Evolutionary conservation across 2,113 vertebrate genomes (phyloP).

Genomic region (Labeo rohita): DNA sequence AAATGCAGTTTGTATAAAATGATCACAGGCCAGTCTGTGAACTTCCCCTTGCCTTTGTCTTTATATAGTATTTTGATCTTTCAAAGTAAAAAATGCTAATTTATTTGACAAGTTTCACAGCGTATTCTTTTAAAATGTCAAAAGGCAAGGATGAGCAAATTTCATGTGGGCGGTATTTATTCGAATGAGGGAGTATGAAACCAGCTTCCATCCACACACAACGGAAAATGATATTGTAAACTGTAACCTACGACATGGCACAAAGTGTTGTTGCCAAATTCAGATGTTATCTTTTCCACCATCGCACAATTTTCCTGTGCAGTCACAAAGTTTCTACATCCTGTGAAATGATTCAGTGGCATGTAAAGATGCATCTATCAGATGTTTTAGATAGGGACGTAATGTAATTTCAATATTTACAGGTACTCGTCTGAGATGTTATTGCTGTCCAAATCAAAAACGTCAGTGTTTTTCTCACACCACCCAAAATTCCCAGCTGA

Average conservation of each 20-base stretch:
- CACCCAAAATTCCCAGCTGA: background rate
- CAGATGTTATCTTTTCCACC: background rate
- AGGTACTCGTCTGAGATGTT: background rate
- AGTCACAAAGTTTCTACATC: no score
- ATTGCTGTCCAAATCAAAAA: background rate
- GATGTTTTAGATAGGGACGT: background rate
- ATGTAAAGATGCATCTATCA: background rate
- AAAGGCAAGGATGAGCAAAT: slow-evolving; percentile 30
- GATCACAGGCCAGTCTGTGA: slow-evolving; percentile 21
- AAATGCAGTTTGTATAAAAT: slow-evolving; percentile 28
- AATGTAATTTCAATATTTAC: background rate
- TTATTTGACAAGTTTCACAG: slow-evolving; percentile 35
- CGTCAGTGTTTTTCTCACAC: background rate
- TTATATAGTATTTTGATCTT: slow-evolving; percentile 27
- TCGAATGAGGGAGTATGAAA: background rate
- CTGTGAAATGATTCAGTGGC: background rate
- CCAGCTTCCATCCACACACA: background rate
- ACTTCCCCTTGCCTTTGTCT: slow-evolving; percentile 4
- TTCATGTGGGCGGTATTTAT: slow-evolving; percentile 18
- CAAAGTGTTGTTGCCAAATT: background rate
- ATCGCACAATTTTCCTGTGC: background rate
- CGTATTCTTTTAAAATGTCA: slow-evolving; percentile 48
- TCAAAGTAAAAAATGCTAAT: slow-evolving; percentile 44
- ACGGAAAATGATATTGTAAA: background rate
- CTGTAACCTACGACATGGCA: background rate